These are phyloP conservation scores for Lycaena phlaeas DNA, from an alignment of 2,888 invertebrate species.

Conservation along the genomic window DNA sequence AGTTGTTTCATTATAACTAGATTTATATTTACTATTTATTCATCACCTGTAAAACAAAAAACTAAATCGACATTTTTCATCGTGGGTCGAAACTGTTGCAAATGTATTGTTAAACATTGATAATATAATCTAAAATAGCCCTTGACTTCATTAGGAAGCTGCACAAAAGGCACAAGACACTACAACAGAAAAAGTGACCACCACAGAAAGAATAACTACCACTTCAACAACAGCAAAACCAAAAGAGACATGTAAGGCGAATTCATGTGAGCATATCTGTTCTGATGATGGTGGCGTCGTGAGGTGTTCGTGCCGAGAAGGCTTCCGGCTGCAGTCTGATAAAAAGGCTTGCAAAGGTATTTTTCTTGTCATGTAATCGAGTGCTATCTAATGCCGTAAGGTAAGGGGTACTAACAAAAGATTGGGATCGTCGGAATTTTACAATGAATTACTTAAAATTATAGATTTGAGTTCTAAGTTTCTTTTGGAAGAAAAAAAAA, in stretches of 20 bases:
- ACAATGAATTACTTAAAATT: neutral
- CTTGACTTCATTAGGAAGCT: constrained; percentile 40
- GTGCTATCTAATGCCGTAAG: constrained; percentile 5
- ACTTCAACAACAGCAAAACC: constrained; percentile 27
- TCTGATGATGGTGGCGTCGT: constrained; percentile 39
- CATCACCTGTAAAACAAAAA: too few relatives aligned
- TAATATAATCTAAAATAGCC: too few relatives aligned
- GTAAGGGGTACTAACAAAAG: constrained; percentile 15
- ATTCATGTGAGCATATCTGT: constrained; percentile 51
- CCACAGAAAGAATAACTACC: constrained; percentile 24
- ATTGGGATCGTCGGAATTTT: neutral
- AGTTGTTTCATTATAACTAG: too few relatives aligned
- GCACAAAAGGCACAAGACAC: constrained; percentile 34
- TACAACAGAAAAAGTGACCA: constrained; percentile 32
- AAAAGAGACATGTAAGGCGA: constrained; percentile 37
- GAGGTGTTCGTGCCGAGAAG: constrained; percentile 42
- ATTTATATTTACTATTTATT: too few relatives aligned
- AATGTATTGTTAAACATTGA: too few relatives aligned
- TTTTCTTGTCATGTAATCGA: neutral
- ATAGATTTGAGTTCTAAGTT: too few relatives aligned
- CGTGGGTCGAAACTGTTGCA: too few relatives aligned
- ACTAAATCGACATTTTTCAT: too few relatives aligned
- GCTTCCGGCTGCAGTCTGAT: constrained; percentile 44
- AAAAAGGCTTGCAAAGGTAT: constrained; percentile 55
- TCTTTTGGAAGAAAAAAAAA: too few relatives aligned